A percentile compares a stretch with the other conserved stretches of the same genome.
Evolutionary conservation across 2,888 invertebrate species (phyloP).

Genomic region (Tricholauxania praeusta): DNA sequence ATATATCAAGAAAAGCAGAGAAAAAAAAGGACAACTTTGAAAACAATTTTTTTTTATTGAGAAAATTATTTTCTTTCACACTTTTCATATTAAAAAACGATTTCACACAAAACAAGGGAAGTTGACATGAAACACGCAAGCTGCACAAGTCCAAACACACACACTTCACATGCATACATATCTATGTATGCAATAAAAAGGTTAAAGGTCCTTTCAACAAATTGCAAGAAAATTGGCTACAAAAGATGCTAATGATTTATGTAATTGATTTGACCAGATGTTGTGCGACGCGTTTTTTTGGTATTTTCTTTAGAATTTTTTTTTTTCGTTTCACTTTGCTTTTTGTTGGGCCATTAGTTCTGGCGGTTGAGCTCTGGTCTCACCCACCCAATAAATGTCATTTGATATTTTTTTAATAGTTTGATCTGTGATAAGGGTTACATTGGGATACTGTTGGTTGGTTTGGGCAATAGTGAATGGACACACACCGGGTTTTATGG

Average conservation of each 20-base stretch:
- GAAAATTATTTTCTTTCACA: slow-evolving; percentile 49
- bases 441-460: neutral
- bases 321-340: neutral
- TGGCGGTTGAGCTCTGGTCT: slow-evolving; percentile 4
- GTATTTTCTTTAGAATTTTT: slow-evolving; percentile 38
- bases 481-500: slow-evolving; percentile 23
- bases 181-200: slow-evolving; percentile 41
- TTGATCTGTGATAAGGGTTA: slow-evolving; percentile 30
- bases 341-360: neutral
- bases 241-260: slow-evolving; percentile 68
- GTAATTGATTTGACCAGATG: slow-evolving; percentile 68
- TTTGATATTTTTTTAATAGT: slow-evolving; percentile 33
- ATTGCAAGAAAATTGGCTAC: slow-evolving; percentile 62
- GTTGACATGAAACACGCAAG: slow-evolving; percentile 52
- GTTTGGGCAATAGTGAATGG: neutral
- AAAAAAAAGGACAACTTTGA: slow-evolving; percentile 30
- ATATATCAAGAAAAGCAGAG: slow-evolving; percentile 21
- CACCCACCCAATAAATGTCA: slow-evolving; percentile 21
- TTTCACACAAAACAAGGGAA: slow-evolving; percentile 50
- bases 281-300: slow-evolving; percentile 42
- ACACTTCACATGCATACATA: slow-evolving; percentile 18
- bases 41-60: slow-evolving; percentile 14
- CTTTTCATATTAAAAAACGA: slow-evolving; percentile 63
- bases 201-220: slow-evolving; percentile 42
- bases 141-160: slow-evolving; percentile 25